Base-by-base conservation (phyloP, 2,797 vertebrate genomes). In the Okamejei kenojei region DNA sequence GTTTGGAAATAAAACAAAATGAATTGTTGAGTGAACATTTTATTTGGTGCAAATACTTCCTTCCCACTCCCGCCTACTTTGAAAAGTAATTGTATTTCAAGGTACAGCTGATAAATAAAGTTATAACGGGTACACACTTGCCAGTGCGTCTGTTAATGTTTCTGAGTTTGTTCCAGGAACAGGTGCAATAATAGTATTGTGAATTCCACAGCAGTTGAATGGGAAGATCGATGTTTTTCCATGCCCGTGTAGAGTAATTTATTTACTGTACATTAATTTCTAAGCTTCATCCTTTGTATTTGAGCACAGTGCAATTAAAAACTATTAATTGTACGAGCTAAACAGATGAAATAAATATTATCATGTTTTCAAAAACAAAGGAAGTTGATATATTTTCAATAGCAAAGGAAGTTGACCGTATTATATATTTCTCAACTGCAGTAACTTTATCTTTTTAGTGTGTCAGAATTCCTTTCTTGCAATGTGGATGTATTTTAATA, bases 41-140 rank as follows among this genome's bases (percentile, higher is more conserved):
- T 91, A 91, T 76, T 76, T 74, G 21, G 71, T 21, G 29, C 68
- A 19, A 76, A 92, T 26, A n/a, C 45, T 32, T 17, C 15, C 79
- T 79, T 80, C 21, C 13, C 13, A 80, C 32, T 23, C 15, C n/a
- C 54, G 23, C 26, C 6, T 17, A 7, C 71, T 92, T 74, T 74
- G 63, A 76, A 91, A 74, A 73, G 68, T 91, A 73, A 86, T 90
- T 35, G 38, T 91, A 86, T 91, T 91, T 71, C 65, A 91, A 38
- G 21, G 35, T 73, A n/a, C 32, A 6, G n/a, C 35, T 90, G 26
- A 65, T 13, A 86, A 63, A 61, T 86, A 38, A 29, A 86, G 58
- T 58, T 26, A 17, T 65, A 35, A 71, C 19, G 19, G 63, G 7
- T 32, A 7, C 21, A 21, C 19, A 7, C 35, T 90, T 90, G 19